phyloP scores from a whole-genome alignment of 2,113 vertebrate genomes.

The Toxotes jaculatrix region DNA sequence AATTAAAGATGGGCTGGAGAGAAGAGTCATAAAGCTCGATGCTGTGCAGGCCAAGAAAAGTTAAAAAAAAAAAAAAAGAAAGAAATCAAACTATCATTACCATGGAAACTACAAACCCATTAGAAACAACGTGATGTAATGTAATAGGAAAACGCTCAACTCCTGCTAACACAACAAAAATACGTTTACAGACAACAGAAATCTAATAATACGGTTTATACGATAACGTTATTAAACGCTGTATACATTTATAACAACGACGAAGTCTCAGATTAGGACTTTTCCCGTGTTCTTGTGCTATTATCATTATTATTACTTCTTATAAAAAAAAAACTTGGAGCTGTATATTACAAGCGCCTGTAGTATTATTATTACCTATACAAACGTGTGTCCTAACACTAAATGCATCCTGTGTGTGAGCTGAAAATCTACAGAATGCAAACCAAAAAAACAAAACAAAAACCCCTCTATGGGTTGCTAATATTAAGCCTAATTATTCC shows the following conservation, averaged over 20 bases:
- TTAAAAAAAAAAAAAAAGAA: no score
- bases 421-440: no score
- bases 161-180: not conserved
- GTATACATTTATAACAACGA: not conserved
- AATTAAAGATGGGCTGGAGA: no score
- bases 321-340: not conserved
- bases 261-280: no score
- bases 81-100: not conserved
- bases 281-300: not conserved
- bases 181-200: not conserved
- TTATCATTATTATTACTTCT: not conserved
- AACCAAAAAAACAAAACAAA: no score
- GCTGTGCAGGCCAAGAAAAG: not conserved
- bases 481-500: not conserved
- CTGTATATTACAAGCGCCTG: not conserved
- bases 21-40: no score
- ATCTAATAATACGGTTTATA: not conserved
- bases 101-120: not conserved
- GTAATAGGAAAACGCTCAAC: not conserved
- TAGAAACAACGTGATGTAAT: not conserved
- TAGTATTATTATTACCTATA: not conserved
- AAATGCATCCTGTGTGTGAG: not conserved
- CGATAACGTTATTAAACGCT: not conserved
- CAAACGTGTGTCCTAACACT: not conserved
- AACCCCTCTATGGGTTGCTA: no score